Base-by-base conservation (phyloP, 2,888 invertebrate species). In the Brachyptera putata region DNA sequence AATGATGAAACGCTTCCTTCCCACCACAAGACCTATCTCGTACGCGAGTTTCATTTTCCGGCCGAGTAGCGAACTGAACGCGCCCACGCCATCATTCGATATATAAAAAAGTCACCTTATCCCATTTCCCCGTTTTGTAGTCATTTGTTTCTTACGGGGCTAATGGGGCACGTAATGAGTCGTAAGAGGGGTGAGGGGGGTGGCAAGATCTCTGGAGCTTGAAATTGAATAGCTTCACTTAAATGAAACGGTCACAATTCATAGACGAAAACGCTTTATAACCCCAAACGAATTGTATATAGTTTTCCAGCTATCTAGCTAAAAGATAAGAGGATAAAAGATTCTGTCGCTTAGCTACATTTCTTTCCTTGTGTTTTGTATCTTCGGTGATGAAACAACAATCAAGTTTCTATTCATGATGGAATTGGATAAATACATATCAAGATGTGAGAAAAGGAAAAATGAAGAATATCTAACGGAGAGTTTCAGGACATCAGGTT, bases 1-100 rank as follows among this genome's bases (percentile, higher is more conserved):
- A 76, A 77, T 76, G 76, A 76, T 75, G 74, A 74, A 77, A 72
- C 71, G 75, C 71, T 74, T 73, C 75, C 73, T 75, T 74, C 75
- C 75, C 75, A 74, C 76, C 76, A 71, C 75, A 74, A 73, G 75
- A 75, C 65, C 63, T 56, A 21, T 14, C 46, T 24, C 9, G 48
- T 16, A n/a, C n/a, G 30, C 37, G 57, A 53, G 75, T 75, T 66
- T 76, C 75, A 76, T 76, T 76, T 76, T 76, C 76, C 76, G 75
- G 75, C 75, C 71, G 76, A 75, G 74, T 75, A 75, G 72, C 67
- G 67, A 60, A n/a, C 65, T 68, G 71, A 74, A 36, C 61, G n/a
- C 39, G 55, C 39, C 59, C 41, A 60, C 56, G 22, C 37, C 37
- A 56, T 56, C 58, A 60, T 59, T 56, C 59, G 57, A 61, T 57